These are phyloP conservation scores for Scaptomyza reducta DNA, from an alignment of 2,888 invertebrate genomes.

Conservation along the genomic window DNA sequence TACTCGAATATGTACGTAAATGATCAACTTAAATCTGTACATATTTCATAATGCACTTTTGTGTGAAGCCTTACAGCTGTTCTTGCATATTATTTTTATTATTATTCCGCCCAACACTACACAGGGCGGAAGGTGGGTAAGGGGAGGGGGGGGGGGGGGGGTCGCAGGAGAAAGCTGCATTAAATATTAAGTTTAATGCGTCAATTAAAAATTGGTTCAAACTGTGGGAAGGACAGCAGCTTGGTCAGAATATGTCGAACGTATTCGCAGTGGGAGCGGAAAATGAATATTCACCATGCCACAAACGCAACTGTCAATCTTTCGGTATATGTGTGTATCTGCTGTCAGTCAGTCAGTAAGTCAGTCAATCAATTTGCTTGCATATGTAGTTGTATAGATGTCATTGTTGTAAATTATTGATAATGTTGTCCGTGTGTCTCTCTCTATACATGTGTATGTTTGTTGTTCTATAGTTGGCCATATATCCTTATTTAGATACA, in stretches of 20 bases:
- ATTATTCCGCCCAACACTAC: slow-evolving; percentile 8
- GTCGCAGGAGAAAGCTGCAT: slow-evolving; percentile 41
- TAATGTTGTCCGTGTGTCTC: slow-evolving; percentile 31
- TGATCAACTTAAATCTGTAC: not conserved
- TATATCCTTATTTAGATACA: slow-evolving; percentile 5
- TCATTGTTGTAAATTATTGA: slow-evolving; percentile 62
- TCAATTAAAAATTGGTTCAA: slow-evolving; percentile 53
- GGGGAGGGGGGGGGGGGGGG: no score
- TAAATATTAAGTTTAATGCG: slow-evolving; percentile 67
- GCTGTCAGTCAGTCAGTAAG: slow-evolving; percentile 29
- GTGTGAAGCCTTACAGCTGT: slow-evolving; percentile 48
- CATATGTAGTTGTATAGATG: slow-evolving; percentile 44
- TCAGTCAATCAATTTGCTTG: slow-evolving; percentile 63
- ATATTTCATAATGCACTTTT: slow-evolving; percentile 16
- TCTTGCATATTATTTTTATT: slow-evolving; percentile 6
- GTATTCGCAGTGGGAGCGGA: not conserved
- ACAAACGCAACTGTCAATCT: slow-evolving; percentile 38
- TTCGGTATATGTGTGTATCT: slow-evolving; percentile 14
- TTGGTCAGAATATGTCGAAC: slow-evolving; percentile 21
- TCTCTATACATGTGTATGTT: slow-evolving; percentile 1
- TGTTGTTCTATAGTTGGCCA: slow-evolving; percentile 17
- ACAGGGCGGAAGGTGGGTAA: no score
- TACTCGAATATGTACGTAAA: not conserved
- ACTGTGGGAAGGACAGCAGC: slow-evolving; percentile 35
- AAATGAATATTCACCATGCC: slow-evolving; percentile 11